Base-by-base conservation (phyloP, 2,113 vertebrate species). In the Piaya cayana region DNA sequence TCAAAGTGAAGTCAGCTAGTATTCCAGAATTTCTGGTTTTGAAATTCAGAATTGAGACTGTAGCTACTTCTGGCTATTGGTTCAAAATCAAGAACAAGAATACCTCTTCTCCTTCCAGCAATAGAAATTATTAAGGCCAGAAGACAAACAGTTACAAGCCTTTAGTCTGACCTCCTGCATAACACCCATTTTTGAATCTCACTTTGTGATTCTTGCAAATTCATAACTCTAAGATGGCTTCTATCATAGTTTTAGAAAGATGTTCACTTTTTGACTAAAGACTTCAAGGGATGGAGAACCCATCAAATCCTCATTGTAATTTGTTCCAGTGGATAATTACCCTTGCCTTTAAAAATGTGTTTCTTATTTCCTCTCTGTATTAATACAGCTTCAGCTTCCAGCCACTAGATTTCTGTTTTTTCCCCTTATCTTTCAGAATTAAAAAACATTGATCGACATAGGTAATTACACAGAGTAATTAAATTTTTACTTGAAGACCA, bases 241-340 rank as follows among this genome's bases (percentile, higher is more conserved):
- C 0, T 0, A 65, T 69, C 55, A 74, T 8, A 83, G 34, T 59
- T 60, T 62, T 65, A 82, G 29, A 90, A 92, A 88, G n/a, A 60
- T 62, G 64, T 49, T 17, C 71, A 74, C 58, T 39, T 69, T 95
- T 69, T 82, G 12, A 81, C 93, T 90, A 83, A 83, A 86, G 36
- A 64, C 62, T 94, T 93, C 47, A 88, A 95, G 39, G 36, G 56
- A 80, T 71, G 68, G 11, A 93, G 71, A 93, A 91, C 88, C 68
- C 36, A 95, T 86, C 70, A 95, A 78, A 86, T 56, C 49, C n/a
- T 76, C 39, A 17, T 7, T 7, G 43, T 59, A 88, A 72, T 82
- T 91, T 93, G 29, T 78, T 94, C 58, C 56, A 86, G 88, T 0
- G 1, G 68, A 83, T 86, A 92, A 94, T 88, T 92, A 84, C 25